phyloP scores from a whole-genome alignment of 2,113 vertebrate genomes.

The Suricata suricatta region DNA sequence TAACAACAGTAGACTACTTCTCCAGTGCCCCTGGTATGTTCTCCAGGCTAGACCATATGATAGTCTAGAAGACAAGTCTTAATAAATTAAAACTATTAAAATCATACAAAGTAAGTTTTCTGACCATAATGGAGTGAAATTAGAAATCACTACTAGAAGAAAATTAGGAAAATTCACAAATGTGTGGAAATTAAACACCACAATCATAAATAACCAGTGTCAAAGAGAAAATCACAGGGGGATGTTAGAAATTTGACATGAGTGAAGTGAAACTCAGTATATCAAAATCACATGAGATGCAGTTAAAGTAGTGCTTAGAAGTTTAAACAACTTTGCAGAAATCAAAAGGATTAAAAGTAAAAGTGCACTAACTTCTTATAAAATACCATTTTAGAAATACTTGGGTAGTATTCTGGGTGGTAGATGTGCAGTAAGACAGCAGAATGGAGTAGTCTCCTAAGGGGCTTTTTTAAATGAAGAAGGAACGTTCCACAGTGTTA shows the following conservation, averaged over 20 bases:
- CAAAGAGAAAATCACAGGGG: background rate
- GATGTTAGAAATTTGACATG: background rate
- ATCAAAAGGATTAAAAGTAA: background rate
- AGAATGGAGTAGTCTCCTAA: background rate
- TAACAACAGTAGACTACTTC: background rate
- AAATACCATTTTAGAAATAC: background rate
- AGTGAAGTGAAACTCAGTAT: background rate
- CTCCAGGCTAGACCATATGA: background rate
- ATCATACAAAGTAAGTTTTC: conserved; percentile 25
- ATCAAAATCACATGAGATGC: background rate
- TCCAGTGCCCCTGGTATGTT: background rate
- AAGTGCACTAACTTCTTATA: background rate
- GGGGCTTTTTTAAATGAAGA: background rate
- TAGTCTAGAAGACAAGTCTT: background rate
- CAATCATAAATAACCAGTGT: background rate
- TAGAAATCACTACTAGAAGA: background rate
- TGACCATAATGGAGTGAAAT: background rate
- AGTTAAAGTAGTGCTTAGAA: background rate
- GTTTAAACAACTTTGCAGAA: background rate
- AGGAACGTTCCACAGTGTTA: background rate
- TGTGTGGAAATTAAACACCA: background rate
- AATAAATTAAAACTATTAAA: background rate
- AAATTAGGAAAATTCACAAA: background rate
- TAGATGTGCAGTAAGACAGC: background rate
- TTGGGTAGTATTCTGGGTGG: background rate